phyloP scores from a whole-genome alignment of 1,140 invertebrate genomes.

The Drusus annulatus region DNA sequence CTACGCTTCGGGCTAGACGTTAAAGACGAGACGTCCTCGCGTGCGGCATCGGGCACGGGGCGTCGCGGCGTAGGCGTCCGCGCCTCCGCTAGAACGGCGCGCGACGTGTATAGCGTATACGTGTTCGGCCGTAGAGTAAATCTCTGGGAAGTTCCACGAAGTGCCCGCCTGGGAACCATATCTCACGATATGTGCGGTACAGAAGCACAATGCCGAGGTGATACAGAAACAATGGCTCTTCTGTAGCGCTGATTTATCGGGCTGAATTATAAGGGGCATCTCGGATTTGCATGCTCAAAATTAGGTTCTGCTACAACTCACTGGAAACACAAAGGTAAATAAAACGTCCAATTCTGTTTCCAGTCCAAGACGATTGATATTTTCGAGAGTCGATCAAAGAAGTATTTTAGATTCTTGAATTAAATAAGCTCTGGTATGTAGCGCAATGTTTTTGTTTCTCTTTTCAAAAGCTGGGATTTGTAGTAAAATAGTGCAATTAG shows the following conservation, averaged over 20 bases:
- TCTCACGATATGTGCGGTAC: conserved; percentile 51
- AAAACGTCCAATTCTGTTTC: too few relatives aligned
- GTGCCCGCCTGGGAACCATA: conserved; percentile 51
- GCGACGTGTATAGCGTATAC: background rate
- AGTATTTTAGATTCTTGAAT: too few relatives aligned
- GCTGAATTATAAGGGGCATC: conserved; percentile 45
- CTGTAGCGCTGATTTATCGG: conserved; percentile 43
- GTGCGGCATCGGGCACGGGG: background rate
- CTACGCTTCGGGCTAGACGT: too few relatives aligned
- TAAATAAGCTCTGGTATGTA: too few relatives aligned
- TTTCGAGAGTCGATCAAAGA: too few relatives aligned
- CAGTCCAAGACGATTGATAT: too few relatives aligned
- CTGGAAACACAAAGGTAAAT: too few relatives aligned
- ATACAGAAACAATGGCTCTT: background rate
- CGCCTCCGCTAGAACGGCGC: background rate
- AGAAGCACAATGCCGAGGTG: conserved; percentile 23
- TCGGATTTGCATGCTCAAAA: conserved; percentile 52
- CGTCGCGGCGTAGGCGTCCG: background rate
- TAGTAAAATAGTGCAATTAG: too few relatives aligned
- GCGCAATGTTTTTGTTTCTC: too few relatives aligned
- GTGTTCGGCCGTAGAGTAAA: background rate
- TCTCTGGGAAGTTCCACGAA: conserved; percentile 24
- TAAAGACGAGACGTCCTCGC: background rate
- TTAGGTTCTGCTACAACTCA: background rate
- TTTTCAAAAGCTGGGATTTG: too few relatives aligned